phyloP scores from a whole-genome alignment of 2,888 invertebrate genomes.

The Endotricha flammealis region DNA sequence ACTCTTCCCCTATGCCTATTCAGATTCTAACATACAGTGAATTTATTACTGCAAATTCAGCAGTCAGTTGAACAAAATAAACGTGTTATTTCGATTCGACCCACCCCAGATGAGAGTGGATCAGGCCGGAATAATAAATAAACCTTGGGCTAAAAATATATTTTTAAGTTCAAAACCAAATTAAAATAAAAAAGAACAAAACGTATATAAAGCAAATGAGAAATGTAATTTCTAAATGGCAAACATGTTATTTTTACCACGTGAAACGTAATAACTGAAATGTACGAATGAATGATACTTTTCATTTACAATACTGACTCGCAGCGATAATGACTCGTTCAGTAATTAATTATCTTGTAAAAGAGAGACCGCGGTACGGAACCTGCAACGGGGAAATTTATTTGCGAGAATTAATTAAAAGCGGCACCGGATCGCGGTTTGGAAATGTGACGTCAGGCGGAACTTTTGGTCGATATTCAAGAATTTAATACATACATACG shows the following conservation, averaged over 20 bases:
- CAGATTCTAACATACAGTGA: too few species aligned
- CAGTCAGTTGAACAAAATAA: too few species aligned
- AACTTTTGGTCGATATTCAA: slow-evolving; percentile 1
- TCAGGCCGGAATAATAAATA: too few species aligned
- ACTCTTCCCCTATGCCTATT: too few species aligned
- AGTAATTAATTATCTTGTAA: slow-evolving; percentile 8
- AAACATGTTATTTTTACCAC: background rate
- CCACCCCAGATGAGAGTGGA: too few species aligned
- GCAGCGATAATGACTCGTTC: background rate
- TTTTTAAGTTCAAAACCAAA: background rate
- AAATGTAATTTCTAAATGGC: background rate
- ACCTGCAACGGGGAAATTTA: slow-evolving; percentile 6
- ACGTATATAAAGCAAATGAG: background rate
- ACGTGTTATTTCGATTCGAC: too few species aligned
- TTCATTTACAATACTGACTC: too few species aligned
- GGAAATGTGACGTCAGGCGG: slow-evolving; percentile 2
- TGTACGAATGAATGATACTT: background rate
- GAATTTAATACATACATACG: slow-evolving; percentile 16
- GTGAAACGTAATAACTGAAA: background rate
- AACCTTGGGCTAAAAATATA: background rate
- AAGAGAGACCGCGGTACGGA: slow-evolving; percentile 6
- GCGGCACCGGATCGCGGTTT: slow-evolving; percentile 2
- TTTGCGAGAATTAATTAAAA: slow-evolving; percentile 9
- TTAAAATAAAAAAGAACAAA: background rate
- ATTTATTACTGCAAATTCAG: too few species aligned